A percentile compares a stretch with the other conserved stretches of the same genome.
phyloP scores from a whole-genome alignment of 2,888 invertebrate genomes.

The Ochlodes sylvanus region DNA sequence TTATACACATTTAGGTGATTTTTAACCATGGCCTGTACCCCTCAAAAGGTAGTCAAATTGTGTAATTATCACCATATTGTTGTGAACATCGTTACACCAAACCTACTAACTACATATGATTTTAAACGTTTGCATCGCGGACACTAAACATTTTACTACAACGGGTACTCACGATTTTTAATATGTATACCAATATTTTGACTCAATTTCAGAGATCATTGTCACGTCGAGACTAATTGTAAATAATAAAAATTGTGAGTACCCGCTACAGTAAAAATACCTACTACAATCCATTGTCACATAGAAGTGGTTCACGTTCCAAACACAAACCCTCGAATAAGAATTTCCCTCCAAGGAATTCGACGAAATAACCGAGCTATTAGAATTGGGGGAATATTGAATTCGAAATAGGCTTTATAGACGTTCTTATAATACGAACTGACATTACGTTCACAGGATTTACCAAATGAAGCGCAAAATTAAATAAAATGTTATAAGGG shows the following conservation, averaged over 20 bases:
- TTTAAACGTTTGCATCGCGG: too few relatives aligned
- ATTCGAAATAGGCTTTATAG: background rate
- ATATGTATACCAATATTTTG: too few relatives aligned
- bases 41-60: too few relatives aligned
- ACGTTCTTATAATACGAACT: background rate
- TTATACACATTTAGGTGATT: too few relatives aligned
- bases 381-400: background rate
- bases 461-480: constrained; percentile 15
- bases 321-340: background rate
- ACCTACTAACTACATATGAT: too few relatives aligned
- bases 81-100: too few relatives aligned
- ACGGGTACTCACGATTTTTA: too few relatives aligned
- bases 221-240: too few relatives aligned
- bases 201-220: too few relatives aligned
- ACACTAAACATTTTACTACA: too few relatives aligned
- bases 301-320: background rate
- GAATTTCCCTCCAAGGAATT: background rate
- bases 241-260: background rate
- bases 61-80: too few relatives aligned
- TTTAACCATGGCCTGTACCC: too few relatives aligned
- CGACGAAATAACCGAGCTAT: background rate
- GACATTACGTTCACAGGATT: constrained; percentile 9
- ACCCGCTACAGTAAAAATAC: background rate
- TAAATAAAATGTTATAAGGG: background rate
- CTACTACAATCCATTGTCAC: background rate